Evolutionary conservation across 2,797 vertebrate genomes (phyloP).

Genomic region (Rhinatrema bivittatum): DNA sequence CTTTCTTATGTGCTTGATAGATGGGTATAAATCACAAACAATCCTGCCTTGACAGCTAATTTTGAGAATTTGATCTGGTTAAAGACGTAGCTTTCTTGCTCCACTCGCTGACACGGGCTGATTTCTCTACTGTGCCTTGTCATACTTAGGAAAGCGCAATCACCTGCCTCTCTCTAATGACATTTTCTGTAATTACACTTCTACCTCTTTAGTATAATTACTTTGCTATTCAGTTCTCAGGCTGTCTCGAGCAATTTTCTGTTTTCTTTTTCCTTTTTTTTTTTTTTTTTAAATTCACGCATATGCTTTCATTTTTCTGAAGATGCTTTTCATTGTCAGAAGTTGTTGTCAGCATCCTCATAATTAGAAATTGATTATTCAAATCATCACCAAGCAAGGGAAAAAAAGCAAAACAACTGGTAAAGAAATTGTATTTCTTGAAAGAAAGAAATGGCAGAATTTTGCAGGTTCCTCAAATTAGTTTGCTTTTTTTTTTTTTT

Average conservation of each 20-base stretch:
- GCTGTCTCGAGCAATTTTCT: conserved; percentile 36
- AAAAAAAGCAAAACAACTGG: not conserved
- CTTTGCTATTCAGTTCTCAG: conserved; percentile 55
- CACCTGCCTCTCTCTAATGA: conserved; percentile 87
- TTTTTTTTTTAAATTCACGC: not conserved
- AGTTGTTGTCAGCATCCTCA: conserved; percentile 39
- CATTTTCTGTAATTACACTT: conserved; percentile 90
- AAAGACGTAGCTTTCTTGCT: conserved; percentile 83
- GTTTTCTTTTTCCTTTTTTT: conserved; percentile 1
- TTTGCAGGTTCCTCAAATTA: too few relatives aligned
- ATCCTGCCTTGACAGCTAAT: conserved; percentile 98
- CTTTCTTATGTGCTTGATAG: conserved; percentile 69
- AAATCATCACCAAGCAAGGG: too few relatives aligned
- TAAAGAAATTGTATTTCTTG: not conserved
- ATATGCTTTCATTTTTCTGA: conserved; percentile 37
- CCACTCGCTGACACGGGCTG: conserved; percentile 48
- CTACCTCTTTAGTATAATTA: conserved; percentile 71
- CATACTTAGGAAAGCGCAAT: conserved; percentile 79
- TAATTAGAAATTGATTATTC: conserved; percentile 43
- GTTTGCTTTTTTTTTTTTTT: too few relatives aligned
- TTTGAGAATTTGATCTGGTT: conserved; percentile 99
- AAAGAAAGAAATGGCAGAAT: not conserved
- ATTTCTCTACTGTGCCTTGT: conserved; percentile 58
- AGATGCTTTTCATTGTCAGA: conserved; percentile 37
- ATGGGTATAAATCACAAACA: conserved; percentile 97